Evolutionary conservation across 1,140 invertebrate species (phyloP).

Genomic region (Aphaenogaster floridana): DNA sequence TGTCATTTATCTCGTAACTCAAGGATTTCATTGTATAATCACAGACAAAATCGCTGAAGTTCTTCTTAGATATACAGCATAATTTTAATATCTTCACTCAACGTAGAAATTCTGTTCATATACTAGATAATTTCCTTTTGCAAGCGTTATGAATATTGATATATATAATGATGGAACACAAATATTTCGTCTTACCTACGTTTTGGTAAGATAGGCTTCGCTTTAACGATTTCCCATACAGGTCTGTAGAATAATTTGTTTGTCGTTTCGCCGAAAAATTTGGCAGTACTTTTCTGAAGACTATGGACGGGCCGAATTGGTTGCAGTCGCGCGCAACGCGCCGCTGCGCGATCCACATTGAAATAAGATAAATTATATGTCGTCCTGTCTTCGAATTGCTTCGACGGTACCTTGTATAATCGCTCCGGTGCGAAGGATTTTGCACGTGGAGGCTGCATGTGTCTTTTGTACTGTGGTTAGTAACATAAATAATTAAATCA

Average conservation of each 20-base stretch:
- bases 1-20: background rate
- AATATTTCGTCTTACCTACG: slow-evolving; percentile 73
- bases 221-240: slow-evolving; percentile 75
- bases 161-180: background rate
- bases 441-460: slow-evolving; percentile 88
- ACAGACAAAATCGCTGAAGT: background rate
- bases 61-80: background rate
- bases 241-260: slow-evolving; percentile 80
- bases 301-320: slow-evolving; percentile 82
- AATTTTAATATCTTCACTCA: background rate
- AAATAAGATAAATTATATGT: slow-evolving; percentile 88
- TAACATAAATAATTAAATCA: background rate
- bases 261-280: slow-evolving; percentile 81
- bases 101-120: background rate
- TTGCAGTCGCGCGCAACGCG: slow-evolving; percentile 70
- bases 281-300: slow-evolving; percentile 78
- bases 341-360: slow-evolving; percentile 79
- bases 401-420: slow-evolving; percentile 85
- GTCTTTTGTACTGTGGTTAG: slow-evolving; percentile 82
- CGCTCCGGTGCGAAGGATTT: slow-evolving; percentile 86
- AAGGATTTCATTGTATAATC: background rate
- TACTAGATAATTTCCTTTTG: background rate
- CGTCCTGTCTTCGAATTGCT: slow-evolving; percentile 86
- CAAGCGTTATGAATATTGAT: background rate
- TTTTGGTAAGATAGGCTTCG: slow-evolving; percentile 79